phyloP scores from a whole-genome alignment of 2,113 vertebrate genomes.

The Clarias macrocephalus region DNA sequence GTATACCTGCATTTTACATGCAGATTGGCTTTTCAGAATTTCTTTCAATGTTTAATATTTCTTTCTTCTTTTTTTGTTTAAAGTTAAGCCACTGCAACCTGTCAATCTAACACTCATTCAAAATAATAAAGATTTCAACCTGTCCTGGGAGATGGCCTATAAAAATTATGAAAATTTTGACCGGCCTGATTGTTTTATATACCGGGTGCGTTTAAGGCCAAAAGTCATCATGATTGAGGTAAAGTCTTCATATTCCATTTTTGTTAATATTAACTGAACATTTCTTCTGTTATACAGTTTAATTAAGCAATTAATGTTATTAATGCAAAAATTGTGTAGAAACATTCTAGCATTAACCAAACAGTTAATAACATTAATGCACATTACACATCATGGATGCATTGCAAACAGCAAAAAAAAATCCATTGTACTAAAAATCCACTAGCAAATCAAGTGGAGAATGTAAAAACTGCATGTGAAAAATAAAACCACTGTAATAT shows the following conservation, averaged over 20 bases:
- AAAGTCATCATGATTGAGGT: conserved; percentile 66
- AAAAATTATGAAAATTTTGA: background rate
- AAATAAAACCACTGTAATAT: background rate
- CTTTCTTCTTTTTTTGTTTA: conserved; percentile 52
- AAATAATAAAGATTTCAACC: conserved; percentile 63
- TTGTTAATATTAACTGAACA: background rate
- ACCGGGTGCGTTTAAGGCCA: conserved; percentile 74
- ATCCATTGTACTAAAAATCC: background rate
- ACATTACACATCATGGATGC: background rate
- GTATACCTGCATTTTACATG: background rate
- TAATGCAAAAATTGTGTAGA: too few relatives aligned
- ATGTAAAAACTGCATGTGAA: background rate
- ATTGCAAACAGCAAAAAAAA: background rate
- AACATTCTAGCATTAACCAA: too few relatives aligned
- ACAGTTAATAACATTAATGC: background rate
- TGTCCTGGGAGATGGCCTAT: conserved; percentile 79
- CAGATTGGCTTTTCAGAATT: background rate
- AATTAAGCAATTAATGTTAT: background rate
- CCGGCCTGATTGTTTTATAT: conserved; percentile 65
- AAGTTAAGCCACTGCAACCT: conserved; percentile 81
- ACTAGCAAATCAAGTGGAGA: background rate
- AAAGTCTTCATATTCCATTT: conserved; percentile 27
- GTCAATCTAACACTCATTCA: conserved; percentile 69
- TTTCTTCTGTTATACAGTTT: background rate
- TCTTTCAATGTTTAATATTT: background rate